phyloP scores from a whole-genome alignment of 2,888 invertebrate species.

The Andrena camellia region DNA sequence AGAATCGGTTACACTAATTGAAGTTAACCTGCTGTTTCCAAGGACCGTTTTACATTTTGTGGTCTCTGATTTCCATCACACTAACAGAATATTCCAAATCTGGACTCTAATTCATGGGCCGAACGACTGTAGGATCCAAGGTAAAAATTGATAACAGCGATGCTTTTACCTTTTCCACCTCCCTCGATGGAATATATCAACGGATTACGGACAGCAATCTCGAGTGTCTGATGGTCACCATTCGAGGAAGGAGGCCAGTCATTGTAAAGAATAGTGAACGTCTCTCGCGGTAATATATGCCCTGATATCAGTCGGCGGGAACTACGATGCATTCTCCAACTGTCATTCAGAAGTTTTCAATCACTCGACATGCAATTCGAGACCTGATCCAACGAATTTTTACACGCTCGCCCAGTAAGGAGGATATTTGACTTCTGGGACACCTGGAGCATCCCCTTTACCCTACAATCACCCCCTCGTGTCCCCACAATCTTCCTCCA shows the following conservation, averaged over 20 bases:
- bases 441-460: neutral
- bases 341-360: conserved; percentile 70
- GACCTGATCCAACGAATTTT: conserved; percentile 67
- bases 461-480: neutral
- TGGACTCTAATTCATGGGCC: conserved; percentile 11
- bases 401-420: conserved; percentile 50
- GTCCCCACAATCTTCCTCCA: too few species aligned
- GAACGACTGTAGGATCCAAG: neutral
- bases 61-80: neutral
- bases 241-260: conserved; percentile 56
- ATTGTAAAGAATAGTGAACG: conserved; percentile 61
- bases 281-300: conserved; percentile 62
- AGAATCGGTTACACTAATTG: neutral
- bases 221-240: conserved; percentile 64
- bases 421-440: conserved; percentile 50
- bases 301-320: conserved; percentile 55
- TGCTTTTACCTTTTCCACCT: conserved; percentile 20
- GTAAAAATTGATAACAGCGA: conserved; percentile 32
- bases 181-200: conserved; percentile 37
- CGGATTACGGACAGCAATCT: conserved; percentile 46
- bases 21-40: neutral
- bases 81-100: conserved; percentile 4
- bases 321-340: conserved; percentile 57
- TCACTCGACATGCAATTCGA: conserved; percentile 68
- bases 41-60: neutral